Evolutionary conservation across 2,113 vertebrate genomes (phyloP), one percentile per base, ranked within the genome.

Genomic region (Myotis lucifugus): DNA sequence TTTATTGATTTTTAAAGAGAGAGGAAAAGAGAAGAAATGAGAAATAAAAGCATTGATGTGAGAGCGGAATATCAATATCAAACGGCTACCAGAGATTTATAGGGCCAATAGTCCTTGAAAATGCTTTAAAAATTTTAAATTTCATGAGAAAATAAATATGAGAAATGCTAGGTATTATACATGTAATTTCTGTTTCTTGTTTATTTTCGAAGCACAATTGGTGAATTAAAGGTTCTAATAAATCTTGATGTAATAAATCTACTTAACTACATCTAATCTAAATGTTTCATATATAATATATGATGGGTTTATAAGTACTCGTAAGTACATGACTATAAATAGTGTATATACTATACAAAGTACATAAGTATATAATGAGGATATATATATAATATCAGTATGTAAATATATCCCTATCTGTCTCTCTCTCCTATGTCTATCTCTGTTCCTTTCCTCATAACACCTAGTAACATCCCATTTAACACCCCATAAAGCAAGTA

Each of bases 381-480:
- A 40, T 87, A 34, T 93, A 64, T 69, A 76, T n/a, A 77, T n/a
- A n/a, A 48, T 48, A 76, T n/a, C 74, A 77, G 46, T n/a, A 52
- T 81, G 10, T 61, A 59, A 37, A 40, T 56, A 81, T 61, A 61
- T 81, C 79, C 61, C 17, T 61, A 40, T 61, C 12, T 78, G n/a
- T 73, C n/a, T 64, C 46, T 72, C 21, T 91, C 42, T 89, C 64
- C 48, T 73, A 6, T 66, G n/a, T 56, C 77, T 54, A 17, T 91
- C 87, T 78, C 73, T 92, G 29, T 74, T 94, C 73, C 88, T 89
- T 84, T 95, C 74, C 88, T 95, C 81, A 88, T 95, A 78, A 92
- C 91, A 97, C 96, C 97, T 96, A 96, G 95, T 97, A 96, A 92
- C 93, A 97, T 97, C 97, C 96, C 82, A 52, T 96, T 96, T 96